phyloP scores from a whole-genome alignment of 37 sponge, comb jelly and placozoan species.

The Chondrosia reniformis region DNA sequence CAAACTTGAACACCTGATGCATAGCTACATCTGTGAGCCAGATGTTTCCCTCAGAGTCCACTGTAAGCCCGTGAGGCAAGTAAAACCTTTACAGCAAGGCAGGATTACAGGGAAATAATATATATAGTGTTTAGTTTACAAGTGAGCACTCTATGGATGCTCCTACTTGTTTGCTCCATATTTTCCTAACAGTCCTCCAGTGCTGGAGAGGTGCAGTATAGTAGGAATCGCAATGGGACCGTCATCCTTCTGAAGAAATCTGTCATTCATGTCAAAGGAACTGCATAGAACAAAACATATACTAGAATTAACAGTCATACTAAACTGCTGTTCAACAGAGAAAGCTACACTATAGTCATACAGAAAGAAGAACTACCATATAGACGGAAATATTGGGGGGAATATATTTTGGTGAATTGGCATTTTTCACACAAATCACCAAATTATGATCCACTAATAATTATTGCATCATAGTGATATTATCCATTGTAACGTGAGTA shows the following conservation, averaged over 20 bases:
- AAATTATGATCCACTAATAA: too few relatives aligned
- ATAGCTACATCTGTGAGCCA: conserved; percentile 94
- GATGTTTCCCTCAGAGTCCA: conserved; percentile 67
- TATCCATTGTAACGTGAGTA: too few relatives aligned
- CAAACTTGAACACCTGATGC: conserved; percentile 86
- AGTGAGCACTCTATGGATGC: too few relatives aligned
- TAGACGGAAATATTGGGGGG: too few relatives aligned
- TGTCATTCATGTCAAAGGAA: conserved; percentile 47
- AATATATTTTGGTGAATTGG: too few relatives aligned
- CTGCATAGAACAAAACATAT: conserved; percentile 11
- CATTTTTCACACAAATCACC: too few relatives aligned
- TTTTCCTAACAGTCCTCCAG: conserved; percentile 31
- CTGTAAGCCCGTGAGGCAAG: conserved; percentile 87
- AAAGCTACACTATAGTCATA: too few relatives aligned
- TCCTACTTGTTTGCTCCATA: conserved; percentile 48
- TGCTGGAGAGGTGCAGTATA: conserved; percentile 37
- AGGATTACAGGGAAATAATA: background rate
- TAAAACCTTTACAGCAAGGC: conserved; percentile 50
- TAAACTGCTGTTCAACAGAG: too few relatives aligned
- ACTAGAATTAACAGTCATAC: background rate
- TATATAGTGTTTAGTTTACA: too few relatives aligned
- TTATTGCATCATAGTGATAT: too few relatives aligned
- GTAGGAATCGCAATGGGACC: conserved; percentile 69
- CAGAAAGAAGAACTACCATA: too few relatives aligned
- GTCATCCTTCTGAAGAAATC: conserved; percentile 27